A percentile compares a stretch with the other conserved stretches of the same genome.
Evolutionary conservation across 2,113 vertebrate species (phyloP).

Genomic region (Phoxinus phoxinus): DNA sequence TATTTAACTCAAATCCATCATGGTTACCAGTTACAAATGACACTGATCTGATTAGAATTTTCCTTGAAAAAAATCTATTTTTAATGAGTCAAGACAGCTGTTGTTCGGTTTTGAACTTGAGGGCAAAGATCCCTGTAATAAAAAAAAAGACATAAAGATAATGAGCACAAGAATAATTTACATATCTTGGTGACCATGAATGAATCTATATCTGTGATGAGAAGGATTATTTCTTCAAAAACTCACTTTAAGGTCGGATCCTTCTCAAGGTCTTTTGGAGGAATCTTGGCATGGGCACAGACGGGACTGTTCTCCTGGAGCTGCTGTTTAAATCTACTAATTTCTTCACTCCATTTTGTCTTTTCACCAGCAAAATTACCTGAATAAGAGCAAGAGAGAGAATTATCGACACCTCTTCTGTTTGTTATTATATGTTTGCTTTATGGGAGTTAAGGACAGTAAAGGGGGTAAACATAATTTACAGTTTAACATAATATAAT

Average conservation of each 20-base stretch:
- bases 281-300: slow-evolving; percentile 39
- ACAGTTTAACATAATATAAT: no score
- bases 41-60: background rate
- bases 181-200: background rate
- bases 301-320: background rate
- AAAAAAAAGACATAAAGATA: background rate
- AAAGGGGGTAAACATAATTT: no score
- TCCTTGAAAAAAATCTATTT: background rate
- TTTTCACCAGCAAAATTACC: slow-evolving; percentile 36
- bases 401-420: background rate
- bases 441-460: no score
- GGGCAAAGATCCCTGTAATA: slow-evolving; percentile 3
- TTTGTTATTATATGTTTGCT: no score
- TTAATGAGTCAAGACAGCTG: background rate
- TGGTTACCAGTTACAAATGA: background rate
- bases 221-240: background rate
- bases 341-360: slow-evolving; percentile 48
- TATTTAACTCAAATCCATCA: no score
- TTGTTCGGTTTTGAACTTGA: background rate
- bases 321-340: background rate
- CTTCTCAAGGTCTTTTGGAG: accelerated
- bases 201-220: background rate
- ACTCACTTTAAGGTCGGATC: slow-evolving; percentile 51
- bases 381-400: slow-evolving; percentile 33
- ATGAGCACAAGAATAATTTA: background rate